Conservation (phyloP, 2,888 invertebrate species). For the Cataglyphis rosenhaueri region DNA sequence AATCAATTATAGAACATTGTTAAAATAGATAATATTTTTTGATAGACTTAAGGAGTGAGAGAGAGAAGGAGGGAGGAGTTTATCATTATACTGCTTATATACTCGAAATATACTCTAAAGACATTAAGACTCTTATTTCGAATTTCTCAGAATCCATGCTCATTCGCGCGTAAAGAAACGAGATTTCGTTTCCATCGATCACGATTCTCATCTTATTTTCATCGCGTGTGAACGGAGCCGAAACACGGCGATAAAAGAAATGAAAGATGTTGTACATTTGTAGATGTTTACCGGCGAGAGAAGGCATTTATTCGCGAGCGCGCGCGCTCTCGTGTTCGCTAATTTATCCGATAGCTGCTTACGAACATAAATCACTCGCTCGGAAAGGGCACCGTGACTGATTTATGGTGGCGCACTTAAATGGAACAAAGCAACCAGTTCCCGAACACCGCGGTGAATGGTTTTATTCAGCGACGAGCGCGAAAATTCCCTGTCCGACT, state of each 20-base stretch:
- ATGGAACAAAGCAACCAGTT: slow-evolving; percentile 67
- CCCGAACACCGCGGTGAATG: slow-evolving; percentile 36
- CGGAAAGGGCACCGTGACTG: slow-evolving; percentile 64
- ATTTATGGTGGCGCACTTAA: slow-evolving; percentile 69
- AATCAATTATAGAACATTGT: neutral
- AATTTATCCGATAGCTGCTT: slow-evolving; percentile 72
- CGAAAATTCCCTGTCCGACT: slow-evolving; percentile 47
- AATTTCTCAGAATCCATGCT: slow-evolving; percentile 18
- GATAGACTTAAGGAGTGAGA: neutral
- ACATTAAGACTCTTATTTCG: slow-evolving; percentile 31
- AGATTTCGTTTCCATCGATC: slow-evolving; percentile 37
- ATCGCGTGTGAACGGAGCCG: slow-evolving; percentile 43
- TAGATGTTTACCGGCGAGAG: slow-evolving; percentile 43
- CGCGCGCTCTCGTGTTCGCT: slow-evolving; percentile 56
- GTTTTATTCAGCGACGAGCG: slow-evolving; percentile 54
- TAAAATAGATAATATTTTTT: neutral
- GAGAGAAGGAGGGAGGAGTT: neutral
- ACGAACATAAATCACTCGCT: slow-evolving; percentile 63
- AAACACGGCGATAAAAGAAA: slow-evolving; percentile 49
- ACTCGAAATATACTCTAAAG: slow-evolving; percentile 9
- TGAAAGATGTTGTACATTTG: slow-evolving; percentile 50
- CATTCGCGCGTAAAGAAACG: slow-evolving; percentile 31
- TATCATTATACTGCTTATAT: slow-evolving; percentile 18
- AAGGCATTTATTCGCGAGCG: slow-evolving; percentile 45
- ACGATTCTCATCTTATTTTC: slow-evolving; percentile 44